Conservation (phyloP, 1,140 invertebrate genomes). For the Pseudomyrmex concolor region DNA sequence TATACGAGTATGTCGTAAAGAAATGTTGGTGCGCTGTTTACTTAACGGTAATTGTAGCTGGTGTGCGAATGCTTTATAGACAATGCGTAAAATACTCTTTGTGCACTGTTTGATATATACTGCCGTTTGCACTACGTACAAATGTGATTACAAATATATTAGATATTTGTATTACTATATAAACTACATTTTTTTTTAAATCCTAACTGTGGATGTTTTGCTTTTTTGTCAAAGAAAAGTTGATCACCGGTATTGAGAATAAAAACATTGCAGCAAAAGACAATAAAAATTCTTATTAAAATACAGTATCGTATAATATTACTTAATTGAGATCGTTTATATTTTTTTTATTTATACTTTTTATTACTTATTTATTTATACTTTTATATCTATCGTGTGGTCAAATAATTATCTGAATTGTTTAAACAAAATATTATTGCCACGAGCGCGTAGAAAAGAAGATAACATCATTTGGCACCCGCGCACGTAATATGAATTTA, state of each 20-base stretch:
- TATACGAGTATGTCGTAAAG: slow-evolving; percentile 17
- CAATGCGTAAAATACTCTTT: slow-evolving; percentile 36
- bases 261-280: too few species aligned
- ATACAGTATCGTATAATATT: too few species aligned
- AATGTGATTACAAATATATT: slow-evolving; percentile 4
- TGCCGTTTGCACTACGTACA: slow-evolving; percentile 2
- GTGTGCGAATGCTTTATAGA: slow-evolving; percentile 6
- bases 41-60: slow-evolving; percentile 16
- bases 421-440: not conserved
- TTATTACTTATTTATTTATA: too few species aligned
- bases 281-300: too few species aligned
- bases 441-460: not conserved
- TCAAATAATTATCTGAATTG: not conserved
- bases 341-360: too few species aligned
- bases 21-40: slow-evolving; percentile 11
- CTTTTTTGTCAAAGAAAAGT: too few species aligned
- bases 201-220: too few species aligned
- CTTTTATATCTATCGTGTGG: too few species aligned
- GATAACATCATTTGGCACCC: not conserved
- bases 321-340: too few species aligned
- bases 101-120: not conserved
- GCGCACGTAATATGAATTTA: not conserved
- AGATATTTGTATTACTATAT: slow-evolving; percentile 14
- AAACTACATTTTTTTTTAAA: not conserved
- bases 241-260: too few species aligned